A percentile compares a stretch with the other conserved stretches of the same genome.
Evolutionary conservation across 2,888 invertebrate species (phyloP).

Genomic region (Troides aeacus): DNA sequence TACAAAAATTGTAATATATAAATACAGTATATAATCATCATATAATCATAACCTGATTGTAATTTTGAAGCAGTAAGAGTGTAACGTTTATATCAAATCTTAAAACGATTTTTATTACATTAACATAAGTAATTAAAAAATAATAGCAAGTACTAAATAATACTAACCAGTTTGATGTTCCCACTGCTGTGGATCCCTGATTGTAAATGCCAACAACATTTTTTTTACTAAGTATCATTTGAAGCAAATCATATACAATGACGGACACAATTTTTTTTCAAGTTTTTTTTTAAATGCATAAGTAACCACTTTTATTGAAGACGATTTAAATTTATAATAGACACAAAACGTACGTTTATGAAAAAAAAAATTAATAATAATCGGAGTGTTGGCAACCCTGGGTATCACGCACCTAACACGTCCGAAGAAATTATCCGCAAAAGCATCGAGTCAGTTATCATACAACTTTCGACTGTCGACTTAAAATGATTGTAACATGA

Average conservation of each 20-base stretch:
- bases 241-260: too few relatives aligned
- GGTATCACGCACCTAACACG: conserved; percentile 19
- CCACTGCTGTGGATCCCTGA: too few relatives aligned
- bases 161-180: too few relatives aligned
- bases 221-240: too few relatives aligned
- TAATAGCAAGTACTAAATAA: too few relatives aligned
- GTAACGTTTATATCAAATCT: too few relatives aligned
- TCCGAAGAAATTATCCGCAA: conserved; percentile 16
- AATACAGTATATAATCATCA: neutral
- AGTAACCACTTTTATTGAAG: too few relatives aligned
- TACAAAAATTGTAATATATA: neutral
- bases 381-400: conserved; percentile 7
- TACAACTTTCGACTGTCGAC: conserved; percentile 18
- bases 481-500: neutral
- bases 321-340: neutral
- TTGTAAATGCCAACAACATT: too few relatives aligned
- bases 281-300: too few relatives aligned
- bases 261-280: too few relatives aligned
- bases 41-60: neutral
- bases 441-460: conserved; percentile 5
- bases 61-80: neutral
- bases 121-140: too few relatives aligned
- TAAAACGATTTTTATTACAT: too few relatives aligned
- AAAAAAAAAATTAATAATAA: neutral
- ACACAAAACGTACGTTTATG: neutral